Conservation (phyloP, 2,113 vertebrate genomes). For the Brachyistius frenatus region DNA sequence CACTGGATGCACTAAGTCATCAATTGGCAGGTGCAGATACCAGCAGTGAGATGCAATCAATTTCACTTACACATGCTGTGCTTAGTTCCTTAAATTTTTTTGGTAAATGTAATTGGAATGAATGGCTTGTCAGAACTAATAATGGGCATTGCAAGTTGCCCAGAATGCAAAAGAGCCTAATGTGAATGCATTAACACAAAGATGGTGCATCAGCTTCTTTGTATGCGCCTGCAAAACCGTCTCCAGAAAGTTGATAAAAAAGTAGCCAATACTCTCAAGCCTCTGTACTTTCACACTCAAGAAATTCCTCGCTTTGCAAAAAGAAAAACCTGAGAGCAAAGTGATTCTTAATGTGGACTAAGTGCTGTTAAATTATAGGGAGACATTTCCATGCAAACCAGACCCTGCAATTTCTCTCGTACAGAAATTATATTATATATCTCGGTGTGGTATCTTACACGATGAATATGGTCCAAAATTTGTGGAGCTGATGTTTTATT, state of each 20-base stretch:
- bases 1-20: constrained; percentile 51
- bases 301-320: not conserved
- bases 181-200: constrained; percentile 62
- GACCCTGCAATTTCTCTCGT: constrained; percentile 29
- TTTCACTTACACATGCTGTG: constrained; percentile 75
- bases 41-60: constrained; percentile 77
- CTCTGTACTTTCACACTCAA: not conserved
- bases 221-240: constrained; percentile 32
- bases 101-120: constrained; percentile 81
- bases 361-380: constrained; percentile 63
- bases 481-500: constrained; percentile 26
- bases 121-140: constrained; percentile 83
- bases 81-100: constrained; percentile 72
- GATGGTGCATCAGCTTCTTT: constrained; percentile 59
- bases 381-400: constrained; percentile 27
- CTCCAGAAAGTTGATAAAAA: constrained; percentile 15
- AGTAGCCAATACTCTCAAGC: not conserved
- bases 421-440: constrained; percentile 22
- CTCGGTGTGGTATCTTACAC: constrained; percentile 4
- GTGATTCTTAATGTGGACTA: constrained; percentile 48
- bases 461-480: constrained; percentile 2
- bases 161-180: constrained; percentile 60
- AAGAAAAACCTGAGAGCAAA: constrained; percentile 28
- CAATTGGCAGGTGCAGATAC: constrained; percentile 74
- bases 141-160: constrained; percentile 70